These are phyloP conservation scores for Rhagophthalmus giganteus DNA, from an alignment of 2,888 invertebrate genomes.

Conservation along the genomic window DNA sequence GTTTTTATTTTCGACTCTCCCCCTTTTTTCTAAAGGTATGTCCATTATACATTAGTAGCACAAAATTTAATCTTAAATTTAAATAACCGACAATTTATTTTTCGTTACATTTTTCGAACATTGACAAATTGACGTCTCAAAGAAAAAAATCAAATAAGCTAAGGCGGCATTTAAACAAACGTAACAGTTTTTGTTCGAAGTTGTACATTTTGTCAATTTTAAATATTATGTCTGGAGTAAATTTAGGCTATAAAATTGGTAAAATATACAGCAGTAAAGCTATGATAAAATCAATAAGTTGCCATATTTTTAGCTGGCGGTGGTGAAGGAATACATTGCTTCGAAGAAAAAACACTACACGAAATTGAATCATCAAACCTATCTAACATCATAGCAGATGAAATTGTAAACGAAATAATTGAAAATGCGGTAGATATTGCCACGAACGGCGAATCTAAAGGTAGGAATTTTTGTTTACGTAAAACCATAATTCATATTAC, in stretches of 20 bases:
- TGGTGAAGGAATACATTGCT: slow-evolving; percentile 31
- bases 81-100: not conserved
- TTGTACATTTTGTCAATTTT: too few species aligned
- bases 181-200: too few species aligned
- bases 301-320: slow-evolving; percentile 31
- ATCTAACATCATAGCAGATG: slow-evolving; percentile 39
- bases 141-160: too few species aligned
- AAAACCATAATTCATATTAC: too few species aligned
- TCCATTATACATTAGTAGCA: slow-evolving; percentile 4
- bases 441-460: slow-evolving; percentile 14
- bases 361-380: slow-evolving; percentile 11
- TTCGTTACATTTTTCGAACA: too few species aligned
- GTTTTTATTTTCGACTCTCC: not conserved
- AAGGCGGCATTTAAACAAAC: too few species aligned
- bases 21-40: not conserved
- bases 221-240: slow-evolving; percentile 36
- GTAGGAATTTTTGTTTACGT: not conserved
- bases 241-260: slow-evolving; percentile 35
- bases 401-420: slow-evolving; percentile 51
- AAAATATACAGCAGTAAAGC: slow-evolving; percentile 10
- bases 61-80: slow-evolving; percentile 1
- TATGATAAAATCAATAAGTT: not conserved
- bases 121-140: too few species aligned
- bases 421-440: slow-evolving; percentile 50
- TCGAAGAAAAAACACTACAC: slow-evolving; percentile 8